Evolutionary conservation across 2,888 invertebrate species (phyloP).

Genomic region (Drosophila seclusa): DNA sequence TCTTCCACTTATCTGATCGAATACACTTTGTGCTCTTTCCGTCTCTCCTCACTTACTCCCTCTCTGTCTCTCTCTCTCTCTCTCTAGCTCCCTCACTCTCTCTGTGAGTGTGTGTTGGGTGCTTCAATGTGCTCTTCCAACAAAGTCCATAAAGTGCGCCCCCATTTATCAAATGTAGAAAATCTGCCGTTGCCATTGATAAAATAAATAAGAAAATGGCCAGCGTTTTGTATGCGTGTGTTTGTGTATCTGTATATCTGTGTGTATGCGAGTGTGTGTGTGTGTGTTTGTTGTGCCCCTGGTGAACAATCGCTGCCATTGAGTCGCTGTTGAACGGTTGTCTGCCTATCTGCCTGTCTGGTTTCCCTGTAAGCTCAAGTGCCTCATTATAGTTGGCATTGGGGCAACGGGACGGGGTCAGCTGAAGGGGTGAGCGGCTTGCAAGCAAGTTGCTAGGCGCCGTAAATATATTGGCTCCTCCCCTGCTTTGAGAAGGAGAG

Average conservation of each 20-base stretch:
- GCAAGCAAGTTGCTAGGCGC: slow-evolving; percentile 59
- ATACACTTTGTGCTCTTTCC: background rate
- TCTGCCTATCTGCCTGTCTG: slow-evolving; percentile 11
- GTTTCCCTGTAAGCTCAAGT: slow-evolving; percentile 59
- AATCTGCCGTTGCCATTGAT: slow-evolving; percentile 68
- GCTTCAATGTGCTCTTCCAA: slow-evolving; percentile 20
- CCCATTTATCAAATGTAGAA: slow-evolving; percentile 74
- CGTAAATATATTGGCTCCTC: slow-evolving; percentile 14
- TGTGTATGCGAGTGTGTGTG: slow-evolving; percentile 21
- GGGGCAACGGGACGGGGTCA: slow-evolving; percentile 7
- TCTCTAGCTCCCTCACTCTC: background rate
- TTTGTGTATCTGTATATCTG: slow-evolving; percentile 17
- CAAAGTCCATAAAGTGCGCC: slow-evolving; percentile 59
- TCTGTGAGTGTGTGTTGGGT: background rate
- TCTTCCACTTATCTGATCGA: slow-evolving; percentile 1
- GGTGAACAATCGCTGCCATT: slow-evolving; percentile 67
- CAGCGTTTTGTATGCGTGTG: slow-evolving; percentile 57
- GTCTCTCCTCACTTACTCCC: background rate
- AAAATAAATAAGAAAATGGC: slow-evolving; percentile 73
- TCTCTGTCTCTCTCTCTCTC: background rate
- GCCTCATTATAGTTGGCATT: slow-evolving; percentile 56
- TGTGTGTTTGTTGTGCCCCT: slow-evolving; percentile 23
- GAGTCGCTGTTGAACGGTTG: slow-evolving; percentile 34
- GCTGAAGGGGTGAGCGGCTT: slow-evolving; percentile 29
- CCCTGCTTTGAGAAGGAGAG: background rate